These are phyloP conservation scores for Squalus acanthias DNA, from an alignment of 2,797 vertebrate species.

Conservation along the genomic window DNA sequence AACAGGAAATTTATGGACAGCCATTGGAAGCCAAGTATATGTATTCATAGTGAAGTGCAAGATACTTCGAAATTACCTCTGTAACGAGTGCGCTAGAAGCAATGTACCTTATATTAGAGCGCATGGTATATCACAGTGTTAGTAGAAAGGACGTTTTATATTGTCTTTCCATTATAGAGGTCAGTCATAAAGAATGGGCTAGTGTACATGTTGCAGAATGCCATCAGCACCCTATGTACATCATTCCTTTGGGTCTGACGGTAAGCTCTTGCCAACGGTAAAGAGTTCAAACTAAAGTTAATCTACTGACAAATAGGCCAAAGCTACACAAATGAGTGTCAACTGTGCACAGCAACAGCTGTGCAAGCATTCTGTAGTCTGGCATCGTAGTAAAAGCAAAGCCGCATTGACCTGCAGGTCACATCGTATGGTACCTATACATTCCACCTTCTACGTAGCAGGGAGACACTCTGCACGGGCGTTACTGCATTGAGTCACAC, in stretches of 20 bases:
- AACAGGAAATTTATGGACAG: not conserved
- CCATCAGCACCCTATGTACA: not conserved
- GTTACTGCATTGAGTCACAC: not conserved
- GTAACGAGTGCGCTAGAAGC: conserved; percentile 13
- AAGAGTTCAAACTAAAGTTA: not conserved
- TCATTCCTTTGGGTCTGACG: not conserved
- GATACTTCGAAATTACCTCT: not conserved
- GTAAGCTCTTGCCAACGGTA: not conserved
- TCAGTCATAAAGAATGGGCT: not conserved
- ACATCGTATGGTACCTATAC: not conserved
- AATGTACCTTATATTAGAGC: not conserved
- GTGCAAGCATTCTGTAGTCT: not conserved
- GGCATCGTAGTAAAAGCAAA: not conserved
- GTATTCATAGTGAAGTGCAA: not conserved
- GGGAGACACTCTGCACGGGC: not conserved
- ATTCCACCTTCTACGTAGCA: not conserved
- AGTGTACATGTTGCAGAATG: not conserved
- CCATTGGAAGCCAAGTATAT: not conserved
- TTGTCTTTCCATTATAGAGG: not conserved
- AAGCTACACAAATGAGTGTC: not conserved
- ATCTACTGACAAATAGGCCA: not conserved
- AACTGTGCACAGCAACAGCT: conserved; percentile 13
- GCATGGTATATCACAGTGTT: too few species aligned
- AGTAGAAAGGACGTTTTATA: not conserved
- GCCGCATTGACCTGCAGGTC: not conserved